Conservation (phyloP, 2,888 invertebrate genomes). For the Autographa gamma region DNA sequence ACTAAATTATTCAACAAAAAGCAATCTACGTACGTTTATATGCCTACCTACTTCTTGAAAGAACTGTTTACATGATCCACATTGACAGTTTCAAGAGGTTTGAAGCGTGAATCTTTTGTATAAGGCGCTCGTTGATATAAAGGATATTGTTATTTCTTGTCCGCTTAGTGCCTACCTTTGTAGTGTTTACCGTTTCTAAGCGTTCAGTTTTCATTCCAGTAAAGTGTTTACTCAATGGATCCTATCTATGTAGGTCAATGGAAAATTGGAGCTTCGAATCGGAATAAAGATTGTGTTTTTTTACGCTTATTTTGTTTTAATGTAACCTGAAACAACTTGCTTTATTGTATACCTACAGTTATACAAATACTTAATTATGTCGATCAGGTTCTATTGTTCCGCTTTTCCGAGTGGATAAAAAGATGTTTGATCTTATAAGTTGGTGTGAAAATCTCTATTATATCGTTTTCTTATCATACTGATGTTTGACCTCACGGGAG, state of each 20-base stretch:
- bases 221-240: conserved; percentile 66
- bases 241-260: conserved; percentile 69
- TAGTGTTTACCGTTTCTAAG: conserved; percentile 64
- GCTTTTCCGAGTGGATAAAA: no score
- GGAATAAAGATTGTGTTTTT: conserved; percentile 44
- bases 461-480: background rate
- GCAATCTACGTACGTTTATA: conserved; percentile 57
- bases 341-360: background rate
- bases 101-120: conserved; percentile 43
- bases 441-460: background rate
- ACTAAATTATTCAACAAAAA: conserved; percentile 52
- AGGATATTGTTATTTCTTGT: conserved; percentile 72
- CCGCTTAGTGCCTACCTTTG: conserved; percentile 68
- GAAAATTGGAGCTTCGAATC: conserved; percentile 46
- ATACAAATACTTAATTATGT: background rate
- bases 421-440: no score
- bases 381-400: no score
- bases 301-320: conserved; percentile 16
- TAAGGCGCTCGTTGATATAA: conserved; percentile 59
- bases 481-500: background rate
- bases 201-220: conserved; percentile 66
- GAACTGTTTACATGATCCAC: conserved; percentile 64
- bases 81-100: conserved; percentile 64
- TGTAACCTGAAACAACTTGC: conserved; percentile 10
- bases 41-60: conserved; percentile 63